Conservation (phyloP, 2,888 invertebrate species). For the Volucella zonaria region DNA sequence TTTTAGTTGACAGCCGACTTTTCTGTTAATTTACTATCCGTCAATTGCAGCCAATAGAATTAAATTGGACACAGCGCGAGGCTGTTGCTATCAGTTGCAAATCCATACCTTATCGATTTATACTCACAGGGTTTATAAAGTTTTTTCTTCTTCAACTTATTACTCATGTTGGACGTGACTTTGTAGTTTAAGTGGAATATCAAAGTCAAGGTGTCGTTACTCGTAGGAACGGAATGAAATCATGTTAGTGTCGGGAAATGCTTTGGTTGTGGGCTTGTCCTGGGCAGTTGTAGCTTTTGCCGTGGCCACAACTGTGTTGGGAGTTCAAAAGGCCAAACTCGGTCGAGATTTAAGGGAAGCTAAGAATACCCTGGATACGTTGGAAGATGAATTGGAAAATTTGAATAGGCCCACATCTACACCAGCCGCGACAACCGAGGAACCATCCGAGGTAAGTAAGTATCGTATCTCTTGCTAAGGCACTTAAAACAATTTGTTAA, state of each 20-base stretch:
- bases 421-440: not conserved
- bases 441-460: slow-evolving; percentile 22
- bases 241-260: slow-evolving; percentile 42
- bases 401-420: slow-evolving; percentile 46
- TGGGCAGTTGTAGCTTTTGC: slow-evolving; percentile 75
- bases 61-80: not conserved
- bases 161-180: too few species aligned
- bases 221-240: not conserved
- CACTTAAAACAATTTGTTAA: not conserved
- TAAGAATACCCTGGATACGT: slow-evolving; percentile 72
- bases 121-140: too few species aligned
- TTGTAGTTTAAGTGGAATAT: too few species aligned
- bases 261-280: slow-evolving; percentile 69
- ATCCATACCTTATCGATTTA: not conserved
- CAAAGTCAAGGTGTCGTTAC: too few species aligned
- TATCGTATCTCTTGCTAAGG: not conserved
- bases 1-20: not conserved
- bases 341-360: slow-evolving; percentile 73
- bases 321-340: slow-evolving; percentile 73
- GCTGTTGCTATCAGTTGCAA: slow-evolving; percentile 9
- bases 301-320: slow-evolving; percentile 75
- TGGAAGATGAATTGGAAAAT: slow-evolving; percentile 66
- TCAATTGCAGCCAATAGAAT: slow-evolving; percentile 1
- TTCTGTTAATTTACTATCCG: not conserved
- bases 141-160: too few species aligned